These are phyloP conservation scores for Dysmachus trigonus DNA, from an alignment of 2,888 invertebrate genomes.

Conservation along the genomic window DNA sequence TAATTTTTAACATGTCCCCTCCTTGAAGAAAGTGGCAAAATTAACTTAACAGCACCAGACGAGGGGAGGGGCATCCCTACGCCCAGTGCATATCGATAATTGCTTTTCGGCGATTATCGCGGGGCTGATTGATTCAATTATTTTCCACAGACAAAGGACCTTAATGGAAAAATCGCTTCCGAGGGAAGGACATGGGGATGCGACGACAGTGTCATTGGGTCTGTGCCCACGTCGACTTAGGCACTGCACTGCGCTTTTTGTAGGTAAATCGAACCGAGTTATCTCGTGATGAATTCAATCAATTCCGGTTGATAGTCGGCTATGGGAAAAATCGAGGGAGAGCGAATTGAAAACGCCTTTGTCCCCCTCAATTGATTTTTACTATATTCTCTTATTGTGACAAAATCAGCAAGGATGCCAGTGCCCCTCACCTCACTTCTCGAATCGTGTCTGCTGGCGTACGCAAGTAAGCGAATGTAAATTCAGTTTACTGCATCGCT, in stretches of 20 bases:
- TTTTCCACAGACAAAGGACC: constrained; percentile 37
- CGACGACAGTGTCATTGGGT: not conserved
- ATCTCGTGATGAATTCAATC: constrained; percentile 40
- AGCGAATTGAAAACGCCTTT: constrained; percentile 30
- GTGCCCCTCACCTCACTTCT: not conserved
- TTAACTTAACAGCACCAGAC: not conserved
- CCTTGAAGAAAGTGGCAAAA: constrained; percentile 1
- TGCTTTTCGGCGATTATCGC: constrained; percentile 40
- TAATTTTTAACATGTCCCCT: not conserved
- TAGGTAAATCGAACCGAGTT: constrained; percentile 37
- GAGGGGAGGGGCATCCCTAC: not conserved
- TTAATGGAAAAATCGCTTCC: constrained; percentile 38
- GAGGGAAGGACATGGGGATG: constrained; percentile 14
- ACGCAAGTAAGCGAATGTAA: not conserved
- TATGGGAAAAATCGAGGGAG: constrained; percentile 5
- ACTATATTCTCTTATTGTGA: constrained; percentile 1
- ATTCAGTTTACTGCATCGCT: not conserved
- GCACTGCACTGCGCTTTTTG: constrained; percentile 25
- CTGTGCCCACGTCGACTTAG: not conserved
- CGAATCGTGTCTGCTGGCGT: not conserved
- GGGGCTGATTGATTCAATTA: constrained; percentile 37
- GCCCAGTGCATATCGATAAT: constrained; percentile 6
- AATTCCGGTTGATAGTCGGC: constrained; percentile 15
- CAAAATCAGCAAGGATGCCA: not conserved
- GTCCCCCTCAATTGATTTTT: constrained; percentile 28